Evolutionary conservation across 2,113 vertebrate species (phyloP), one percentile per base, ranked within the genome.

Genomic region (Lophura nycthemera): DNA sequence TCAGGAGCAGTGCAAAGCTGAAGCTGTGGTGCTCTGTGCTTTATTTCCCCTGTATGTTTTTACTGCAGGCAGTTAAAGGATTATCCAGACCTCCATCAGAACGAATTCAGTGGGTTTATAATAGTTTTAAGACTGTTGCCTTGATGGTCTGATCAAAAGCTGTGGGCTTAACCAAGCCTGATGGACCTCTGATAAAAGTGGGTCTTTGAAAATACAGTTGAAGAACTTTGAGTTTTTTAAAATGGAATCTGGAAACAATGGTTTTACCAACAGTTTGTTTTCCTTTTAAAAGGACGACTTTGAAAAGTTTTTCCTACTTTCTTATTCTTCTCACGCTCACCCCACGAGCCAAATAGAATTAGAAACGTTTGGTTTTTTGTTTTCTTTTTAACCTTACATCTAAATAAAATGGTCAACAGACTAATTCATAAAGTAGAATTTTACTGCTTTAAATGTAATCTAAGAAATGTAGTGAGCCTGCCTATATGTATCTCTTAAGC

Each of bases 391-490:
- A 82, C 42, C 6, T 42, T 63, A 6, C 10, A 32, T 63, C 45
- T 86, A 63, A 96, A 93, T 92, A 92, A 91, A 96, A 65, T 32
- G 75, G 67, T n/a, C 52, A 89, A 48, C 60, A 71, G 60, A 84
- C 7, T 85, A 13, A 56, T 72, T 72, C 15, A 69, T 88, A 66
- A 87, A 59, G 72, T 17, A 0, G 2, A 78, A 52, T 71, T 74
- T 64, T 77, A 22, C 24, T 34, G 20, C 42, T 95, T 90, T 50
- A 77, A 90, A 71, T 57, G 71, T 88, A 43, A 88, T 10, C 3
- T 43, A 27, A 48, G 24, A 81, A 84, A 47, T 15, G 43, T 57
- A 7, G 10, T 63, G 36, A 88, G 13, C 22, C 25, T 91, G 42
- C 32, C 17, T 76, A 3, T 52, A 13, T 70, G 4, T 83, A 34